phyloP scores from a whole-genome alignment of 64 coral and sea anemone genomes.

The Hydrozoanthus tunicans region DNA sequence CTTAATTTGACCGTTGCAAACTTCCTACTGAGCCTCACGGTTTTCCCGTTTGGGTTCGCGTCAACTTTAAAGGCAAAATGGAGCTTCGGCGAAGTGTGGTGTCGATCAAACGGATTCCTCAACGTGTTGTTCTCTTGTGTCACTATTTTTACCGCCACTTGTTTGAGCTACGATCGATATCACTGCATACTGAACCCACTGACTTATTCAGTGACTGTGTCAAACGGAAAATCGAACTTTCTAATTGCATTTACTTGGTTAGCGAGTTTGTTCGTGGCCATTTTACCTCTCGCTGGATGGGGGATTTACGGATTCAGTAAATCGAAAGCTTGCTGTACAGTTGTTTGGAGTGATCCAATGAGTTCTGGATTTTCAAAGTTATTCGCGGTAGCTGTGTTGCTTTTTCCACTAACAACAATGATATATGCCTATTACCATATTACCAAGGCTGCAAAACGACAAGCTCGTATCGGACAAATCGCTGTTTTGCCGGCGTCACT shows the following conservation, averaged over 20 bases:
- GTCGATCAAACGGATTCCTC: conserved; percentile 83
- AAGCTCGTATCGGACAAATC: conserved; percentile 80
- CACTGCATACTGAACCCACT: conserved; percentile 95
- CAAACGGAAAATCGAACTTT: conserved; percentile 67
- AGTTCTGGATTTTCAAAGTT: conserved; percentile 91
- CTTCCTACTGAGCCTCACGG: conserved; percentile 60
- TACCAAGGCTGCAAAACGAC: conserved; percentile 79
- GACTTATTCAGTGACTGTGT: conserved; percentile 76
- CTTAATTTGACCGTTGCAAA: conserved; percentile 84
- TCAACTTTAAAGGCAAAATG: conserved; percentile 68
- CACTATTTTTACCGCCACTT: conserved; percentile 75
- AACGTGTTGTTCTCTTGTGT: conserved; percentile 68
- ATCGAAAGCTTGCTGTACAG: conserved; percentile 80
- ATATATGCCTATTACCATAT: conserved; percentile 84
- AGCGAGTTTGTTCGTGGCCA: conserved; percentile 70
- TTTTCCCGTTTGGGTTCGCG: conserved; percentile 85
- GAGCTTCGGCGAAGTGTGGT: conserved; percentile 76
- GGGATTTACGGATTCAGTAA: conserved; percentile 87
- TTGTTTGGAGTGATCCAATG: conserved; percentile 73
- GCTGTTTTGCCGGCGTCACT: conserved; percentile 56
- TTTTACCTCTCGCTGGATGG: conserved; percentile 89
- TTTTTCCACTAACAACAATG: conserved; percentile 73
- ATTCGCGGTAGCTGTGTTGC: conserved; percentile 54
- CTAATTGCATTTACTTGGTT: conserved; percentile 76
- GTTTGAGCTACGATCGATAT: conserved; percentile 91